Base-by-base conservation (phyloP, 2,888 invertebrate species). In the Mythimna impura region DNA sequence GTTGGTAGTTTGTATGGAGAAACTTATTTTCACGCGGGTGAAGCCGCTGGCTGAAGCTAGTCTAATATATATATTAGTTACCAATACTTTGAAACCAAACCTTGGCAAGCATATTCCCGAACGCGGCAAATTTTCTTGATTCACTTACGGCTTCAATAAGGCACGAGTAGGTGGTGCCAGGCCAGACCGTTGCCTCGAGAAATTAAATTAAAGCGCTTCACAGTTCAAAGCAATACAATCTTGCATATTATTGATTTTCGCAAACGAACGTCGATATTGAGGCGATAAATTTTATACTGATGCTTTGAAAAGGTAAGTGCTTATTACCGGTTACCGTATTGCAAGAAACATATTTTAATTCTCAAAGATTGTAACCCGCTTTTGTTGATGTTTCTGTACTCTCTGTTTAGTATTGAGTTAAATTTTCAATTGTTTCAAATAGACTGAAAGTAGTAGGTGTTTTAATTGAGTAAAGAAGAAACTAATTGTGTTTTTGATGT, bases 401-500 rank as follows among this genome's bases (percentile, higher is more conserved):
- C 22, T 50, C 22, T 22, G 17, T 54, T 3, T 30, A 30, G 36
- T 40, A 61, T 47, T 40, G 4, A 62, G 40, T 61, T 71, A 22
- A 69, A 76, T 73, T 76, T 62, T 61, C 63, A 83, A 80, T 77
- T 81, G 63, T 66, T 76, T 55, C 66, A 76, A 80, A 62, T 74
- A 74, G 20, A 76, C 67, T 58, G 63, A 77, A 78, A 70, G 63
- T 82, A 69, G 69, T 69, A 47, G 47, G 17, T 47, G 50, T 76
- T 72, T 70, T 73, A 86, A 80, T 80, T 80, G 78, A 66, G 40
- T 55, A 47, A 66, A 76, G 70, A 70, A 58, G 75, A 78, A 77
- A 82, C 71, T 77, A 80, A 86, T 86, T 86, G 72, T 69, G 58
- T 74, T 71, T 85, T 83, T 83, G 71, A 34, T 76, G 76, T 86